Conservation (phyloP, 2,113 vertebrate genomes). For the Hirundichthys speculiger region DNA sequence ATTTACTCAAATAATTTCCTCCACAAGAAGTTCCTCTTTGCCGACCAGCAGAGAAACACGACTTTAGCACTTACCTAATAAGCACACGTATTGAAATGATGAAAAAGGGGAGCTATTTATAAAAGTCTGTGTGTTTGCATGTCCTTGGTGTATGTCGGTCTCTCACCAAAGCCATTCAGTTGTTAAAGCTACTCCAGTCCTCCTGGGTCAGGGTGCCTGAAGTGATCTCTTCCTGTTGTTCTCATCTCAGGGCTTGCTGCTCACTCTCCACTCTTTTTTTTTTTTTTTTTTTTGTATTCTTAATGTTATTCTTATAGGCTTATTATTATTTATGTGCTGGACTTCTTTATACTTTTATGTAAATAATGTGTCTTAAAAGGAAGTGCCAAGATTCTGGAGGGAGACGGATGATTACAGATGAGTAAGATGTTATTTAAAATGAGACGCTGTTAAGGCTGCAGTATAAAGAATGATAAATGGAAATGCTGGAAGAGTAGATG, state of each 20-base stretch:
- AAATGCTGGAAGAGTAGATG: neutral
- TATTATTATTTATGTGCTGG: constrained; percentile 65
- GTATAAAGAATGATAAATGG: constrained; percentile 1
- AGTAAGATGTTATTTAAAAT: constrained; percentile 31
- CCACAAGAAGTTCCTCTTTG: constrained; percentile 41
- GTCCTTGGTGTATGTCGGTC: constrained; percentile 4
- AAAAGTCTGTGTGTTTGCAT: neutral
- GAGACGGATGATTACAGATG: constrained; percentile 4
- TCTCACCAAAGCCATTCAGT: constrained; percentile 38
- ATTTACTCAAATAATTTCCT: constrained; percentile 16
- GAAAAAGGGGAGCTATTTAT: constrained; percentile 7
- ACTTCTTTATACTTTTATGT: constrained; percentile 54
- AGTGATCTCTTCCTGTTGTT: constrained; percentile 28
- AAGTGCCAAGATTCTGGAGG: constrained; percentile 8
- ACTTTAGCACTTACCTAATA: constrained; percentile 52
- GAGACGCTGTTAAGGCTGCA: neutral
- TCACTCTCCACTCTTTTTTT: constrained; percentile 39
- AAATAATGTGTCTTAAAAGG: constrained; percentile 49
- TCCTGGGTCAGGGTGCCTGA: constrained; percentile 23
- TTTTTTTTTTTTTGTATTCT: constrained; percentile 31
- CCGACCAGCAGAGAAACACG: neutral
- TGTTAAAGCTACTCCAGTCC: constrained; percentile 21
- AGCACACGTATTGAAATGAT: constrained; percentile 4
- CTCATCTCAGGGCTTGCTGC: constrained; percentile 65
- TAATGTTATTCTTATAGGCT: constrained; percentile 48